Evolutionary conservation across 2,113 vertebrate species (phyloP).

Genomic region (Anas platyrhynchos): DNA sequence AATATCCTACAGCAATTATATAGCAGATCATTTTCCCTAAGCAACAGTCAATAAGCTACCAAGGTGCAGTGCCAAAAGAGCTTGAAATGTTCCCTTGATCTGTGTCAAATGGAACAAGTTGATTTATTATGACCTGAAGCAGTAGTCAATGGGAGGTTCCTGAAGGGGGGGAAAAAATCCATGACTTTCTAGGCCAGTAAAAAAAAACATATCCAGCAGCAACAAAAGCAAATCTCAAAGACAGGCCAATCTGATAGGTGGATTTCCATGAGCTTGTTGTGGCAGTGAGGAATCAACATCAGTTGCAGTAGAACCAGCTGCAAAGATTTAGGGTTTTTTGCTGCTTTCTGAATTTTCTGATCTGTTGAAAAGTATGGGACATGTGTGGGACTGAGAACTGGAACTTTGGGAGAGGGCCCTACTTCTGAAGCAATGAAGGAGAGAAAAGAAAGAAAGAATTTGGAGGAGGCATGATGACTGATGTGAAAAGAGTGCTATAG

Average conservation of each 20-base stretch:
- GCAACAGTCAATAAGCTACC: neutral
- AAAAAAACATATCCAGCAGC: neutral
- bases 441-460: neutral
- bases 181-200: neutral
- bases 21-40: neutral
- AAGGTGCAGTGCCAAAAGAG: neutral
- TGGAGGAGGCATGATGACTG: neutral
- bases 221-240: neutral
- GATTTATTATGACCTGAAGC: neutral
- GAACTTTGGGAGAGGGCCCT: accelerated
- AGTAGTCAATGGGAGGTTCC: neutral
- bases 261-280: neutral
- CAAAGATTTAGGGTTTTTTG: neutral
- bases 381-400: neutral
- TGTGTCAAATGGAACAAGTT: neutral
- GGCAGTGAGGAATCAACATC: neutral
- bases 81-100: neutral
- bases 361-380: neutral
- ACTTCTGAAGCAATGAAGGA: neutral
- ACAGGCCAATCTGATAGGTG: neutral
- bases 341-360: neutral
- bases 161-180: neutral
- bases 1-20: neutral
- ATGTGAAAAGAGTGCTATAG: neutral
- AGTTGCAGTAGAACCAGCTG: neutral